Base-by-base conservation (phyloP, 2,888 invertebrate species). In the Hydraecia micacea region DNA sequence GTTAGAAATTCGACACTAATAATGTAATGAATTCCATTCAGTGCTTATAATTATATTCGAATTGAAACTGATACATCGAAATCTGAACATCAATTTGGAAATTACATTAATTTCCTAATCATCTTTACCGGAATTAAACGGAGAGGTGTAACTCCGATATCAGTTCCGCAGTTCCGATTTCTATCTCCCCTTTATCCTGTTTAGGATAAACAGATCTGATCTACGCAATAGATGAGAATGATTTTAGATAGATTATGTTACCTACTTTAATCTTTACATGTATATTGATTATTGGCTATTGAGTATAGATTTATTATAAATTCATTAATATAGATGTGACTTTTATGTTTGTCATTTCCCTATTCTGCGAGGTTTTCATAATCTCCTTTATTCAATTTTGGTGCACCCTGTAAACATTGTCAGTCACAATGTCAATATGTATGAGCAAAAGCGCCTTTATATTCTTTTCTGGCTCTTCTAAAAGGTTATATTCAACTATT, bases 21-120 rank as follows among this genome's bases (percentile, higher is more conserved):
- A 63, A 2, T 52, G 13, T 42, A 36, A 60, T 49, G 60, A 65
- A 79, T 11, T 52, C 52, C 52, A 52, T 52, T 52, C 8, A 21
- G 21, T 25, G 28, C 46, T 32, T 25, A 63, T 55, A 36, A 1
- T 32, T 2, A n/a, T 32, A 63, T 46, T 42, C 28, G 21, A 55
- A 69, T 73, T 42, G 80, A 80, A 74, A 76, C 25, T 49, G 72
- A 77, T 74, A 76, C 13, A 62, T 65, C 28, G n/a, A 68, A 76
- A 80, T 77, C 52, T 21, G 63, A 80, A 66, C 62, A 84, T 68
- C 49, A 69, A 77, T 77, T 84, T 77, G n/a, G 68, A 74, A 72
- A 80, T 73, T 65, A 73, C 67, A 68, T 74, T 84, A 73, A 75
- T 81, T 72, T 62, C 15, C 36, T 49, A 62, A 84, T 77, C 49